Evolutionary conservation across 2,113 vertebrate genomes (phyloP).

Genomic region (Hepsetus odoe): DNA sequence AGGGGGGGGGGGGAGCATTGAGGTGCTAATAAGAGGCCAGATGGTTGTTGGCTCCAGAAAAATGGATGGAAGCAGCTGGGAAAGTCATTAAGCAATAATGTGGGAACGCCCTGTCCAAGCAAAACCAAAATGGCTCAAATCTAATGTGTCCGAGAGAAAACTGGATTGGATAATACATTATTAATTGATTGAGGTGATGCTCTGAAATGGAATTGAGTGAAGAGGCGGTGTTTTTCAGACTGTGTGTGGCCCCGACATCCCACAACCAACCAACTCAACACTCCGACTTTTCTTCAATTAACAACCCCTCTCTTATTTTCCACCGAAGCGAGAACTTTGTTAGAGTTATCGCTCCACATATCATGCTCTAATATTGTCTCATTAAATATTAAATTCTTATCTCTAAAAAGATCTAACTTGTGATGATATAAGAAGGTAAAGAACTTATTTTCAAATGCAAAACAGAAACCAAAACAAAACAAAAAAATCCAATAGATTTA

Average conservation of each 20-base stretch:
- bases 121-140: slow-evolving; percentile 79
- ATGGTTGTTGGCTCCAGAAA: slow-evolving; percentile 86
- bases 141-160: slow-evolving; percentile 74
- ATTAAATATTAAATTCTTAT: background rate
- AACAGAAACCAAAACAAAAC: no score
- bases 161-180: slow-evolving; percentile 83
- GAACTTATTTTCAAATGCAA: background rate
- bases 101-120: slow-evolving; percentile 86
- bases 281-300: background rate
- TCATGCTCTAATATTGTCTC: background rate
- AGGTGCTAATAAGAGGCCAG: slow-evolving; percentile 88
- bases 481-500: no score
- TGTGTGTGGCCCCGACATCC: background rate
- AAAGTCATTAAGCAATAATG: slow-evolving; percentile 88
- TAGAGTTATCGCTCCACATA: background rate
- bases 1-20: slow-evolving; percentile 81
- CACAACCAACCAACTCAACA: background rate
- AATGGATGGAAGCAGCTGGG: slow-evolving; percentile 87
- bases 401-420: background rate
- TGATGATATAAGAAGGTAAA: background rate
- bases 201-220: slow-evolving; percentile 4
- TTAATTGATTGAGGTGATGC: slow-evolving; percentile 74
- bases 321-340: no score
- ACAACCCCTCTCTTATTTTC: background rate
- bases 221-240: slow-evolving; percentile 7